Evolutionary conservation across 2,888 invertebrate genomes (phyloP).

Genomic region (Girardia tigrina): DNA sequence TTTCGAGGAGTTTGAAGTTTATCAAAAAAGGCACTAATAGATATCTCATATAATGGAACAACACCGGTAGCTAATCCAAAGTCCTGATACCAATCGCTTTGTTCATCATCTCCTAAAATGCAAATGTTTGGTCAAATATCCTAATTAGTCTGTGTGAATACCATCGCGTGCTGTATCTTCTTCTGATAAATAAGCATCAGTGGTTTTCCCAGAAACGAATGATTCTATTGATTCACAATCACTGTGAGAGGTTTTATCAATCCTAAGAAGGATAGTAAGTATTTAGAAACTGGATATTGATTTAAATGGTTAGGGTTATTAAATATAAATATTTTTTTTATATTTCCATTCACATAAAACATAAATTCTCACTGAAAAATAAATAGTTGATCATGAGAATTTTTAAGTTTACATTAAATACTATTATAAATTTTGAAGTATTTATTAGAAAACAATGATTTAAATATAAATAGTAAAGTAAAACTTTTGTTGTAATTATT

Average conservation of each 20-base stretch:
- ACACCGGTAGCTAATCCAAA: constrained; percentile 5
- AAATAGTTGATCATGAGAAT: too few relatives aligned
- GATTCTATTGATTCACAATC: constrained; percentile 7
- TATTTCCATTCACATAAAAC: too few relatives aligned
- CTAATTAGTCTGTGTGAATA: not conserved
- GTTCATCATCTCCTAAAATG: not conserved
- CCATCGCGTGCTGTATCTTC: constrained; percentile 1
- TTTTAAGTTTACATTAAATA: too few relatives aligned
- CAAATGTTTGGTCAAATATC: not conserved
- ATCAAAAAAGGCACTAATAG: constrained; percentile 12
- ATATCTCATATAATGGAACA: constrained; percentile 7
- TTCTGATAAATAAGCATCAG: not conserved
- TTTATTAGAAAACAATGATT: too few relatives aligned
- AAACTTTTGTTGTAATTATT: too few relatives aligned
- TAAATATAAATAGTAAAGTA: too few relatives aligned
- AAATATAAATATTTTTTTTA: too few relatives aligned
- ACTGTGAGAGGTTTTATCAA: not conserved
- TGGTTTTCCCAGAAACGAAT: not conserved
- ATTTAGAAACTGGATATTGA: too few relatives aligned
- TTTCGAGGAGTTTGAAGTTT: constrained; percentile 7
- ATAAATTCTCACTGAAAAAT: too few relatives aligned
- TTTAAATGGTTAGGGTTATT: too few relatives aligned
- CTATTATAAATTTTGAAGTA: too few relatives aligned
- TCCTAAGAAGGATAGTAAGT: too few relatives aligned
- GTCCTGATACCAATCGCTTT: constrained; percentile 23